A percentile compares a stretch with the other conserved stretches of the same genome.
phyloP scores from a whole-genome alignment of 2,113 vertebrate genomes.

The Centropus unirufus region DNA sequence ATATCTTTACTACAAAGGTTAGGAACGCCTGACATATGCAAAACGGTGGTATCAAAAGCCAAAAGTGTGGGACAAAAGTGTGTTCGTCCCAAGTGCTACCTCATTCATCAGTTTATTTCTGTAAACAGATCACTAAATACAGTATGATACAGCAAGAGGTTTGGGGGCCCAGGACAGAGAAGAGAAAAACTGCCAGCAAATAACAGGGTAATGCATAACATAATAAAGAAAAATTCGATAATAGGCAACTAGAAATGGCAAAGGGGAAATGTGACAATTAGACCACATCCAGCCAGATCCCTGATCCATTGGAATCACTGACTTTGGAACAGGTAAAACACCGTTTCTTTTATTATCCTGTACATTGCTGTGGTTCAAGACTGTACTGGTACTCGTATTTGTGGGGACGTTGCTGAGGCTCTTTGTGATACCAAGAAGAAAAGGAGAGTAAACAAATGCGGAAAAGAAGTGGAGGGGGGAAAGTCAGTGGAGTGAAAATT shows the following conservation, averaged over 20 bases:
- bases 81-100: accelerated
- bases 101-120: background rate
- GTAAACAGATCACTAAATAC: background rate
- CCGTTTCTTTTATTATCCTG: background rate
- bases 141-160: accelerated
- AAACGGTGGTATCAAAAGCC: background rate
- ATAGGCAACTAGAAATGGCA: background rate
- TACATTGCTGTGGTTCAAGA: background rate
- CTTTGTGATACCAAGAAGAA: background rate
- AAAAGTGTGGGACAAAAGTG: too few species aligned
- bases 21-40: background rate
- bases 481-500: background rate
- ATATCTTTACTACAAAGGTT: background rate
- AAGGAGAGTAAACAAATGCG: background rate
- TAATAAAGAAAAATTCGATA: background rate
- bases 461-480: background rate
- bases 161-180: background rate
- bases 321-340: background rate
- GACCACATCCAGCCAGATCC: background rate
- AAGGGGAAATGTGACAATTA: background rate
- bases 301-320: background rate
- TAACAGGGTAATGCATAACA: accelerated
- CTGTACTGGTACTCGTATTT: background rate
- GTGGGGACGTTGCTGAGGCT: background rate
- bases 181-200: background rate